Base-by-base conservation (phyloP, 2,888 invertebrate genomes). In the Podabrus alpinus region DNA sequence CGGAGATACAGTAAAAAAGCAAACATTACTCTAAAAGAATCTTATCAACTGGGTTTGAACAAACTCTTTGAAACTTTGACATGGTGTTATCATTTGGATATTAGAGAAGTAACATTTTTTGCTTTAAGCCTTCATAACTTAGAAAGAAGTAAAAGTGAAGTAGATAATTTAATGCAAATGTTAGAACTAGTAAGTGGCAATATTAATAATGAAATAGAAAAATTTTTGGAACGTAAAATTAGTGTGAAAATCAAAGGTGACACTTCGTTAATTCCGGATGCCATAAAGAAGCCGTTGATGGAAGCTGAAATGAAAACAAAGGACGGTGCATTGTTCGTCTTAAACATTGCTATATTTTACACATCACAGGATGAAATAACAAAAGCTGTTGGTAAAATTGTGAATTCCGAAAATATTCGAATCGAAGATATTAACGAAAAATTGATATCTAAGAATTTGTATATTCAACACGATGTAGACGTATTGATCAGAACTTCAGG, bases 121-220 rank as follows among this genome's bases (percentile, higher is more conserved):
- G 99, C 99, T 45, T 99, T 99, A 86, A 98, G 98, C 87, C 98
- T 99, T 85, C 99, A 99, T 88, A 99, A 99, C 88, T 99, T 98
- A 85, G 98, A 98, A 86, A 90, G 99, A 72, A 93, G 92, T 72
- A 88, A 92, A 83, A 94, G 97, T 70, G 98, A 99, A 89, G 97
- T 99, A 0, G 92, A 94, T 81, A 93, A 92, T 10, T 89, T 99
- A 45, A 94, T 99, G 93, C 1, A n/a, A 45, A 45, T 45, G 45
- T 7, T 45, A n/a, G 2, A n/a, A 45, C 5, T 45, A 9, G n/a
- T 45, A 45, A 45, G 45, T 45, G n/a, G 0, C 2, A 45, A n/a
- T 45, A 9, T 45, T 2, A 45, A n/a, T 5, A 45, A 45, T 7
- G 45, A 45, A n/a, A 7, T 45, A 2, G 2, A 45, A 7, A 45